Conservation (phyloP, 2,888 invertebrate species). For the Pachymerium ferrugineum region DNA sequence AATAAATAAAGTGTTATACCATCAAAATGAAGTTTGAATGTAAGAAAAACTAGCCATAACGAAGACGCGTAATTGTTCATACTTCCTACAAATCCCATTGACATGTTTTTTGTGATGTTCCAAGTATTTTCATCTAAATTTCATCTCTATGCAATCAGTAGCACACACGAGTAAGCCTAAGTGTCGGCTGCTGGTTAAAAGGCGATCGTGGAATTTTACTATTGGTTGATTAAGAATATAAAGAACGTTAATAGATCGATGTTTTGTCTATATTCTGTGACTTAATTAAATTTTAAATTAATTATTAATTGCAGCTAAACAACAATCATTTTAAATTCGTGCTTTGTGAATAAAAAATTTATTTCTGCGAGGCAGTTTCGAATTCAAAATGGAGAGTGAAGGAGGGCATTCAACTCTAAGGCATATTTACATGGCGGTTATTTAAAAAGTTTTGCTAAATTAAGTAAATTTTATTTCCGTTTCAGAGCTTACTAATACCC, state of each 20-base stretch:
- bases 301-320: too few relatives aligned
- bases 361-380: too few relatives aligned
- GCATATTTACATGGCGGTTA: background rate
- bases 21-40: conserved; percentile 7
- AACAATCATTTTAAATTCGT: too few relatives aligned
- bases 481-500: too few relatives aligned
- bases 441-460: background rate
- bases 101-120: background rate
- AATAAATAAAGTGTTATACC: too few relatives aligned
- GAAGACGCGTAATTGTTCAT: conserved; percentile 23
- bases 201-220: background rate
- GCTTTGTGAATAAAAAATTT: too few relatives aligned
- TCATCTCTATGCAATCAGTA: background rate
- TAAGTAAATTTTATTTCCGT: background rate
- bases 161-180: background rate
- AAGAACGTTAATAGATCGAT: too few relatives aligned
- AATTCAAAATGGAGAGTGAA: background rate
- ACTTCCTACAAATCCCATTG: background rate
- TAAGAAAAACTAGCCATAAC: conserved; percentile 25
- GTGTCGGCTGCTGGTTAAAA: conserved; percentile 6
- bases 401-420: background rate
- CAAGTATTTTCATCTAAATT: background rate
- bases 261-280: too few relatives aligned
- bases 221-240: background rate
- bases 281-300: too few relatives aligned